phyloP scores from a whole-genome alignment of 2,888 invertebrate genomes.

The Mythimna lalbum region DNA sequence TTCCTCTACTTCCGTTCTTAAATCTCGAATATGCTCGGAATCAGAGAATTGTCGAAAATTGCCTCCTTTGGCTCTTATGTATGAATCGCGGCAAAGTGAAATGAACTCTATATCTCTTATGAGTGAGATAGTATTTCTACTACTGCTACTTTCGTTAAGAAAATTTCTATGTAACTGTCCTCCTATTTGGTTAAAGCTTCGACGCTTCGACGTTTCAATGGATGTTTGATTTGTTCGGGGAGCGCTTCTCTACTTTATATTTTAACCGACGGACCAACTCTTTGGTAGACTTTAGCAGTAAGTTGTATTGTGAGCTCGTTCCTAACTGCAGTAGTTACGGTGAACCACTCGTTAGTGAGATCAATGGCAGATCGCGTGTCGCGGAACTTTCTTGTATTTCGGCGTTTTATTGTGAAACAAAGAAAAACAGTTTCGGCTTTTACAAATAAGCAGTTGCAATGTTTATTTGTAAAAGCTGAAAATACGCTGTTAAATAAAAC shows the following conservation, averaged over 20 bases:
- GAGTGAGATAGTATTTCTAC: constrained; percentile 64
- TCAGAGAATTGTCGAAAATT: constrained; percentile 71
- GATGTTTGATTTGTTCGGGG: constrained; percentile 69
- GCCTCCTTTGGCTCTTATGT: constrained; percentile 42
- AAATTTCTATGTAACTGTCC: constrained; percentile 64
- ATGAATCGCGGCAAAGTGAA: constrained; percentile 60
- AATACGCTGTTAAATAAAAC: constrained; percentile 33
- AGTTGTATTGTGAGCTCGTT: constrained; percentile 72
- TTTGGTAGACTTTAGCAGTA: constrained; percentile 84
- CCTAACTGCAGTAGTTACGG: constrained; percentile 69
- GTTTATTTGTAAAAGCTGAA: constrained; percentile 47
- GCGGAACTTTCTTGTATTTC: constrained; percentile 53
- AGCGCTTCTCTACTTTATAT: constrained; percentile 69
- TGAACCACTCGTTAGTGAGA: constrained; percentile 42
- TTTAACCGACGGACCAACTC: constrained; percentile 86
- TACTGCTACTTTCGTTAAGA: constrained; percentile 60
- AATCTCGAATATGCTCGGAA: constrained; percentile 60
- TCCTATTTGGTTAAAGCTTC: constrained; percentile 70
- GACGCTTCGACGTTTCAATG: constrained; percentile 72
- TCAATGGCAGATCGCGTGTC: constrained; percentile 54
- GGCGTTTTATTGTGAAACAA: constrained; percentile 31
- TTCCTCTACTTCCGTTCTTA: constrained; percentile 52
- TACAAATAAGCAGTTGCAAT: constrained; percentile 3
- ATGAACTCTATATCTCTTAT: constrained; percentile 66
- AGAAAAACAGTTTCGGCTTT: constrained; percentile 29